phyloP scores from a whole-genome alignment of 92 coral and sea anemone species.

The Isaurus tuberculatus region DNA sequence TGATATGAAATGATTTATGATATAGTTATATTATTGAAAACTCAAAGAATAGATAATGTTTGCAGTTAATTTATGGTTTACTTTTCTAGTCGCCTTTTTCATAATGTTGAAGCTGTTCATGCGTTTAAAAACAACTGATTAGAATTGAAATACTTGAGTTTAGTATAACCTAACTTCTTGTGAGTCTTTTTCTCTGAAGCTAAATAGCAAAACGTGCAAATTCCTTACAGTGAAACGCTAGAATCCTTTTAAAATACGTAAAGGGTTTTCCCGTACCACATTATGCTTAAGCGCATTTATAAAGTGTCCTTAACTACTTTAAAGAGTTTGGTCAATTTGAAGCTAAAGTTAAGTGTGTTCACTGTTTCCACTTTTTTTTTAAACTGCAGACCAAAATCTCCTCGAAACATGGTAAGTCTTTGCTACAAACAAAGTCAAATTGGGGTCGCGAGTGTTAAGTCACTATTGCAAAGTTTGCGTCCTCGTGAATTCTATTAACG shows the following conservation, averaged over 20 bases:
- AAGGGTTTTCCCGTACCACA: not conserved
- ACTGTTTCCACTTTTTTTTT: not conserved
- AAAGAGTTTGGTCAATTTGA: not conserved
- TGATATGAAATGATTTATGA: constrained; percentile 16
- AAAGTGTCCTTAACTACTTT: not conserved
- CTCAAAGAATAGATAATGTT: not conserved
- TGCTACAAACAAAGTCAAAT: not conserved
- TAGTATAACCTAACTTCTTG: too few species aligned
- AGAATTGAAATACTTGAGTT: not conserved
- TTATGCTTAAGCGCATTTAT: not conserved
- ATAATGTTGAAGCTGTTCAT: not conserved
- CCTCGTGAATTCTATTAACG: not conserved
- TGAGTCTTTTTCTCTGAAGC: too few species aligned
- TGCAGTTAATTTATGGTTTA: not conserved
- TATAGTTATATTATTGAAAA: not conserved
- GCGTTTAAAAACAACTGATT: not conserved
- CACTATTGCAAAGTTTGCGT: not conserved
- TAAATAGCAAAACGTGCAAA: too few species aligned
- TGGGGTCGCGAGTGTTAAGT: not conserved
- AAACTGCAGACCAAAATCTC: not conserved
- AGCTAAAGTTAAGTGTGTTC: too few species aligned
- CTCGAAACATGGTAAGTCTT: not conserved
- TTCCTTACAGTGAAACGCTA: not conserved
- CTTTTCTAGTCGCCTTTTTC: not conserved
- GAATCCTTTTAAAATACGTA: not conserved